A percentile compares a stretch with the other conserved stretches of the same genome.
Conservation (phyloP, 1,140 invertebrate species). For the Medauroidea extradentata region DNA sequence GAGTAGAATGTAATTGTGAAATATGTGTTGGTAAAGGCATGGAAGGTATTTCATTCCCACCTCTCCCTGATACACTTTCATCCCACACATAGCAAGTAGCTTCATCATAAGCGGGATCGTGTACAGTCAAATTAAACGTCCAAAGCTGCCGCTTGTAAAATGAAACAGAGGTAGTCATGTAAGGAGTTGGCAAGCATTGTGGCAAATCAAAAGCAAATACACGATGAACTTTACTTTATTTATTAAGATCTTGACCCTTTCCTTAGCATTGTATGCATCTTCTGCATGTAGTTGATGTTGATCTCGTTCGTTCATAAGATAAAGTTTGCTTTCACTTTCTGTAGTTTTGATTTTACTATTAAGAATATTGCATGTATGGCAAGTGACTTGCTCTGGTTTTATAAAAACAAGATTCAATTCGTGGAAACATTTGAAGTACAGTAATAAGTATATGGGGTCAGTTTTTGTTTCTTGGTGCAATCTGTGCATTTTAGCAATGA, state of each 20-base stretch:
- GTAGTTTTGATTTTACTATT: neutral
- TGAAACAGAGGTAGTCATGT: conserved; percentile 4
- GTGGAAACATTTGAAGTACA: no score
- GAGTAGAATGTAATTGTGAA: conserved; percentile 18
- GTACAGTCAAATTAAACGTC: conserved; percentile 21
- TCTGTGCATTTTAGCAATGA: no score
- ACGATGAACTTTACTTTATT: neutral
- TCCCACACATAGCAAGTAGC: conserved; percentile 21
- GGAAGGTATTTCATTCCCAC: no score
- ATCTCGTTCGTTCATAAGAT: neutral
- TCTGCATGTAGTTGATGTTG: neutral
- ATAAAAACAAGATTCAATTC: neutral
- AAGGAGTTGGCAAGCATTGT: conserved; percentile 15
- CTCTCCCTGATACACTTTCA: no score
- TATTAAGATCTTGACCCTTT: neutral
- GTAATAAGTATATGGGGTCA: no score
- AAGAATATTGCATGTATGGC: neutral
- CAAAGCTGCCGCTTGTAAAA: conserved; percentile 18
- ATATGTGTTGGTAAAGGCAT: conserved; percentile 16
- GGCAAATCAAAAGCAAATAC: conserved; percentile 15
- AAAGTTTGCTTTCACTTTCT: neutral
- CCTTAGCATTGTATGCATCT: neutral
- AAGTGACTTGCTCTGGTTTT: neutral
- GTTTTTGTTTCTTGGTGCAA: no score
- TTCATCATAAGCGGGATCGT: conserved; percentile 15